Conservation (phyloP, 2,797 vertebrate genomes). For the Sarcoramphus papa region DNA sequence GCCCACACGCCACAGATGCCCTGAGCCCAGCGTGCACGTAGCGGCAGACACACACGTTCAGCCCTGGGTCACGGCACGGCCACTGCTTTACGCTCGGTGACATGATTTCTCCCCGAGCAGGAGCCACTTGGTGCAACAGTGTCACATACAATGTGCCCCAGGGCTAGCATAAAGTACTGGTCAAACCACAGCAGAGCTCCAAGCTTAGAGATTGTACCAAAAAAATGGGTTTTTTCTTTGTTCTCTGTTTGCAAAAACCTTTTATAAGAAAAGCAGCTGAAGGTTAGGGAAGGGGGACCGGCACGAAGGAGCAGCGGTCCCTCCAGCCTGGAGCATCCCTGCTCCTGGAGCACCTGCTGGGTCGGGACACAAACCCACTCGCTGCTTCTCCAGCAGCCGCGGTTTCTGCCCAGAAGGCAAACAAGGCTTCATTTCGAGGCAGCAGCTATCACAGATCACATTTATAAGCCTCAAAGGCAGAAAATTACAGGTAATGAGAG, state of each 20-base stretch:
- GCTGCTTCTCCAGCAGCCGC: not conserved
- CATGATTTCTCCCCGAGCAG: not conserved
- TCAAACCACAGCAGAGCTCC: not conserved
- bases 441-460: not conserved
- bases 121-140: not conserved
- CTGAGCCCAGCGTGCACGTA: fast-evolving
- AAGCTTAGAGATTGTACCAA: not conserved
- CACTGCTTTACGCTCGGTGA: fast-evolving
- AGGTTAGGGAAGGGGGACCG: not conserved
- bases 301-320: not conserved
- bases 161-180: not conserved
- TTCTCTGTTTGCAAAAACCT: not conserved
- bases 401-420: not conserved
- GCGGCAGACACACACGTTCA: not conserved
- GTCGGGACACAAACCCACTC: not conserved
- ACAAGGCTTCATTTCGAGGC: not conserved
- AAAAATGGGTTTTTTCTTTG: not conserved
- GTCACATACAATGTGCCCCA: fast-evolving
- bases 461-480: not conserved
- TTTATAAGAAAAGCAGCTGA: not conserved
- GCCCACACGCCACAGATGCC: not conserved
- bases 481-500: not conserved
- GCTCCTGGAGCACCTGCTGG: not conserved
- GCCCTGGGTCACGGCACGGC: fast-evolving
- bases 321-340: not conserved